These are phyloP conservation scores for Callospermophilus lateralis DNA, from an alignment of 2,113 vertebrate species.

Conservation along the genomic window DNA sequence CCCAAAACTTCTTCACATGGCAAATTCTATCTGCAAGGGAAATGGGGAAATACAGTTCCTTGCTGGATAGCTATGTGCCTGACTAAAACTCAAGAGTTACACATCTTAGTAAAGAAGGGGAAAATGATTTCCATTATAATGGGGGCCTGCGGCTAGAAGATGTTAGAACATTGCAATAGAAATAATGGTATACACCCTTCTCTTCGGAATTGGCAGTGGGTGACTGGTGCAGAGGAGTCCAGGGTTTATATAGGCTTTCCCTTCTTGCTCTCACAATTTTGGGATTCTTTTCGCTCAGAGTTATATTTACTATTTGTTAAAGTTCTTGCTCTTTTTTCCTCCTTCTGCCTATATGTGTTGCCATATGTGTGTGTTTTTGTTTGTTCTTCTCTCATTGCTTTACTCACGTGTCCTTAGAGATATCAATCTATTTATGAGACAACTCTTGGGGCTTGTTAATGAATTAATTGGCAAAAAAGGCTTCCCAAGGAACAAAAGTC, in stretches of 20 bases:
- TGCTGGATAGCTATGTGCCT: not conserved
- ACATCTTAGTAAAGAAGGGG: not conserved
- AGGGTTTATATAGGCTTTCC: not conserved
- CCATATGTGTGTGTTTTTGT: not conserved
- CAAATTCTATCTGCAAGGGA: not conserved
- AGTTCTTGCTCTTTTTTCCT: not conserved
- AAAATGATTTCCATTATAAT: not conserved
- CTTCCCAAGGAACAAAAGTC: conserved; percentile 20
- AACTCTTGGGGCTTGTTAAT: conserved; percentile 52
- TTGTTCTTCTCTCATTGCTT: conserved; percentile 44
- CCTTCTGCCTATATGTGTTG: not conserved
- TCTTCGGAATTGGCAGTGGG: not conserved
- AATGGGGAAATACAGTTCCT: not conserved
- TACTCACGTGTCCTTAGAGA: conserved; percentile 4
- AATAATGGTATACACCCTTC: not conserved
- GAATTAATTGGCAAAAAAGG: conserved; percentile 50
- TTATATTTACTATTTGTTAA: not conserved
- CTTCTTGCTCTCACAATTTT: not conserved
- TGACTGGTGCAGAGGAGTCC: not conserved
- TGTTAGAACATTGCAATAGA: not conserved
- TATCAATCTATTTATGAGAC: conserved; percentile 20
- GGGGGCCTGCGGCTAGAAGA: not conserved
- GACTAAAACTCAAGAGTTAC: not conserved
- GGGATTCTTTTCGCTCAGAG: not conserved
- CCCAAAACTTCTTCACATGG: not conserved